Conservation (phyloP, 2,113 vertebrate genomes). For the Todiramphus chloris region DNA sequence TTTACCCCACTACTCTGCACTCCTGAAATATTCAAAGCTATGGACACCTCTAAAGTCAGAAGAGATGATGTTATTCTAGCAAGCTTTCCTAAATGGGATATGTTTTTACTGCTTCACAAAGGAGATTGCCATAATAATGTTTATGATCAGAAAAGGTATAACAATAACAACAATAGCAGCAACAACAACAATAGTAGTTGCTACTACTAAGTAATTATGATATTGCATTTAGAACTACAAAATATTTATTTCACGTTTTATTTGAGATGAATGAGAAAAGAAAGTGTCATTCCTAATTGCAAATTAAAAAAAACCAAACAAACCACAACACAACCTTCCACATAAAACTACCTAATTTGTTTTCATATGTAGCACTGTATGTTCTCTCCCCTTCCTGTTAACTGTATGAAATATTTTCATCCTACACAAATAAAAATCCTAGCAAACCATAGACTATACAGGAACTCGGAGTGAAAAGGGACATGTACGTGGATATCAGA, state of each 20-base stretch:
- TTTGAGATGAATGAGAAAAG: neutral
- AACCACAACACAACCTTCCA: neutral
- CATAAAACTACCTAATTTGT: neutral
- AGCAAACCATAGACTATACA: neutral
- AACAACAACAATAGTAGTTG: neutral
- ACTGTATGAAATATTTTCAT: neutral
- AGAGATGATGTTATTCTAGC: slow-evolving; percentile 56
- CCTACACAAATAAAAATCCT: neutral
- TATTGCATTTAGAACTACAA: neutral
- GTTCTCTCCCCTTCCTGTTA: neutral
- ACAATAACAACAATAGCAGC: neutral
- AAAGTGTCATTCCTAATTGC: neutral
- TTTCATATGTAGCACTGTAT: neutral
- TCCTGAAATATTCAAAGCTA: slow-evolving; percentile 28
- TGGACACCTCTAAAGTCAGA: slow-evolving; percentile 32
- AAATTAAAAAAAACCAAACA: neutral
- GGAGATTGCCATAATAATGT: neutral
- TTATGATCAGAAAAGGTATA: neutral
- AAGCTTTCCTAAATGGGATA: slow-evolving; percentile 70
- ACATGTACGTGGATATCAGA: neutral
- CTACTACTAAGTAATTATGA: neutral
- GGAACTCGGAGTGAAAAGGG: neutral
- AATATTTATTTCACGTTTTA: neutral
- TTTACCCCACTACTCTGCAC: slow-evolving; percentile 28
- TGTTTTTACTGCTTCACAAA: neutral